Evolutionary conservation across 1,140 invertebrate genomes (phyloP).

Genomic region (Phymastichus coffea): DNA sequence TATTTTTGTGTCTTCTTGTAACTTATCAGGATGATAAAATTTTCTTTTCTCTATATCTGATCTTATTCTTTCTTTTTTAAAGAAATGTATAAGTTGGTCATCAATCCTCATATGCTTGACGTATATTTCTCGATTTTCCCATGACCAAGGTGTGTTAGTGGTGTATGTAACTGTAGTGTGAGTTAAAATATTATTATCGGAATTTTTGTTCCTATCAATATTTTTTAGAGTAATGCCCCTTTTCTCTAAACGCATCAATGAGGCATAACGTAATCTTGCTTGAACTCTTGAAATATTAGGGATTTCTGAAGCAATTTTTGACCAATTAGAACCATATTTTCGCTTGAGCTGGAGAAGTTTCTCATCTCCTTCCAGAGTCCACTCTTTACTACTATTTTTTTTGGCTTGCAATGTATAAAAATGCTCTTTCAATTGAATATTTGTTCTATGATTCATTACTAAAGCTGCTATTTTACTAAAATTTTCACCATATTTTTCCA

Average conservation of each 20-base stretch:
- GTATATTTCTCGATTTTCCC: constrained; percentile 20
- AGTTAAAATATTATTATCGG: background rate
- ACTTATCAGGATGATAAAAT: constrained; percentile 22
- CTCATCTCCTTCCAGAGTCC: constrained; percentile 53
- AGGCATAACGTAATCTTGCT: constrained; percentile 52
- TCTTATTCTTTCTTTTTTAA: constrained; percentile 10
- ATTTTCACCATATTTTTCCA: constrained; percentile 62
- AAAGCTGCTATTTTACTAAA: constrained; percentile 57
- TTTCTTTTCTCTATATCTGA: constrained; percentile 11
- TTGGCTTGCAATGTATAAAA: constrained; percentile 53
- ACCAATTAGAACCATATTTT: constrained; percentile 51
- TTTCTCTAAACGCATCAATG: constrained; percentile 41
- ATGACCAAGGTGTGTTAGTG: constrained; percentile 18
- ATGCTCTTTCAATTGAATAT: constrained; percentile 57
- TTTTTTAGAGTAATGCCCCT: constrained; percentile 31
- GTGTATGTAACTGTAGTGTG: constrained; percentile 11
- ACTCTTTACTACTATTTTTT: constrained; percentile 43
- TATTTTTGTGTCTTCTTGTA: constrained; percentile 26
- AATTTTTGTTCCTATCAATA: constrained; percentile 19
- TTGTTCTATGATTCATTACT: constrained; percentile 57
- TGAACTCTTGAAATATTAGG: constrained; percentile 53
- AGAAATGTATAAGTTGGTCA: constrained; percentile 19
- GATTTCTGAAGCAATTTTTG: constrained; percentile 48
- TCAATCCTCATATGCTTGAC: constrained; percentile 25
- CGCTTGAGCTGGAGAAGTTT: constrained; percentile 48